Evolutionary conservation across 1,140 invertebrate genomes (phyloP).

Genomic region (Liolophura sinensis): DNA sequence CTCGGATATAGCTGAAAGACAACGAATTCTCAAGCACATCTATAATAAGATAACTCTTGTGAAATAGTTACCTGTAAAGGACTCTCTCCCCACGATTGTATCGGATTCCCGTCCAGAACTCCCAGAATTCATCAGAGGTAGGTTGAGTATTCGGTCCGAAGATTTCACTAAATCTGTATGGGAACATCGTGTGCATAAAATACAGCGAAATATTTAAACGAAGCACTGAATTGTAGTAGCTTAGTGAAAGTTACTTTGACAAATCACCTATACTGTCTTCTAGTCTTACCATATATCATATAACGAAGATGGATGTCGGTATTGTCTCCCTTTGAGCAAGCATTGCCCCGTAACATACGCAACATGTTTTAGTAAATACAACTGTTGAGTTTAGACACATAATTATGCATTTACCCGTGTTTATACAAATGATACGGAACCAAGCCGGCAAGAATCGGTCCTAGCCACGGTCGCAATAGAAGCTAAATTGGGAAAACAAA

Average conservation of each 20-base stretch:
- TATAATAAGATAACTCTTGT: no score
- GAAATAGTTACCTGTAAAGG: conserved; percentile 20
- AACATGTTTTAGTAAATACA: background rate
- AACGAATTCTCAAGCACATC: no score
- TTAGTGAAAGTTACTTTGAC: no score
- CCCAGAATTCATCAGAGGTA: conserved; percentile 34
- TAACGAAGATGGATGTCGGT: background rate
- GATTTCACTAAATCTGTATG: conserved; percentile 33
- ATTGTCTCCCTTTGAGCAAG: background rate
- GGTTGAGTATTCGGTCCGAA: conserved; percentile 46
- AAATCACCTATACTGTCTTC: no score
- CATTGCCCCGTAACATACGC: background rate
- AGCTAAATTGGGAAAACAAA: conserved; percentile 22
- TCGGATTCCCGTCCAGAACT: conserved; percentile 40
- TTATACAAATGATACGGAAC: conserved; percentile 19
- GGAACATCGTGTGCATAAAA: conserved; percentile 9
- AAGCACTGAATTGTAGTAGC: no score
- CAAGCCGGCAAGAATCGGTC: conserved; percentile 12
- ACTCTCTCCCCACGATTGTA: conserved; percentile 42
- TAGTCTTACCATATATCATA: no score
- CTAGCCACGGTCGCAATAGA: conserved; percentile 27
- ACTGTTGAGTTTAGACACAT: background rate
- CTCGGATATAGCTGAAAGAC: no score
- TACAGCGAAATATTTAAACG: background rate
- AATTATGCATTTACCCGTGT: conserved; percentile 14